phyloP scores from a whole-genome alignment of 2,113 vertebrate genomes.

The Scartelaos histophorus region DNA sequence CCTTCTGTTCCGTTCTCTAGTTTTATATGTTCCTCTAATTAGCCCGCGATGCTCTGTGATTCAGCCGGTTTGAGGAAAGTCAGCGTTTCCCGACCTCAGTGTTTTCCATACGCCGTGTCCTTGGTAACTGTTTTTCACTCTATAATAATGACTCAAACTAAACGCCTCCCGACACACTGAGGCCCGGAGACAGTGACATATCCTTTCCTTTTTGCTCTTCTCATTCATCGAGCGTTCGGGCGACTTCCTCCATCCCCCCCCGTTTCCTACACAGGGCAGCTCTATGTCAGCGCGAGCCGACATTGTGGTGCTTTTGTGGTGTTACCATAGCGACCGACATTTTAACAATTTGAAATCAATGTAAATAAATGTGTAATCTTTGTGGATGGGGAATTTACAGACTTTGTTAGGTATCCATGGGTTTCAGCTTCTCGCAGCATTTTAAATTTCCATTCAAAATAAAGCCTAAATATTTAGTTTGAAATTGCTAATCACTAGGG shows the following conservation, averaged over 20 bases:
- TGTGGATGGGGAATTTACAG: too few relatives aligned
- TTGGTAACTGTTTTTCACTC: constrained; percentile 38
- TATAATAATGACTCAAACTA: constrained; percentile 38
- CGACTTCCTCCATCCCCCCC: background rate
- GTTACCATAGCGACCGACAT: constrained; percentile 38
- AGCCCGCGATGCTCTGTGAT: constrained; percentile 50
- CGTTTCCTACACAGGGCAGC: background rate
- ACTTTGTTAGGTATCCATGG: too few relatives aligned
- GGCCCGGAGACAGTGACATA: background rate
- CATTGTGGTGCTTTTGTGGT: constrained; percentile 31
- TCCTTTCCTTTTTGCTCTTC: constrained; percentile 17
- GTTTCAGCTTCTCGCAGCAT: too few relatives aligned
- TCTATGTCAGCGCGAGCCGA: constrained; percentile 21
- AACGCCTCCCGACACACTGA: constrained; percentile 18
- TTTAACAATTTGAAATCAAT: background rate
- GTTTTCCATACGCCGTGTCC: constrained; percentile 55
- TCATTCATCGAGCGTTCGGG: background rate
- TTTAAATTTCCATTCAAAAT: too few relatives aligned
- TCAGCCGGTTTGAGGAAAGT: constrained; percentile 53
- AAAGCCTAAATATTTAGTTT: too few relatives aligned
- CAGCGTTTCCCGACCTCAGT: constrained; percentile 53
- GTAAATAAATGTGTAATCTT: background rate
- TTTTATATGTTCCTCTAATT: constrained; percentile 57
- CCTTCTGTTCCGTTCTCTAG: constrained; percentile 39
- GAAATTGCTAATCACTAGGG: too few relatives aligned